Conservation (phyloP, 2,888 invertebrate genomes). For the Lordiphosa andalusiaca region DNA sequence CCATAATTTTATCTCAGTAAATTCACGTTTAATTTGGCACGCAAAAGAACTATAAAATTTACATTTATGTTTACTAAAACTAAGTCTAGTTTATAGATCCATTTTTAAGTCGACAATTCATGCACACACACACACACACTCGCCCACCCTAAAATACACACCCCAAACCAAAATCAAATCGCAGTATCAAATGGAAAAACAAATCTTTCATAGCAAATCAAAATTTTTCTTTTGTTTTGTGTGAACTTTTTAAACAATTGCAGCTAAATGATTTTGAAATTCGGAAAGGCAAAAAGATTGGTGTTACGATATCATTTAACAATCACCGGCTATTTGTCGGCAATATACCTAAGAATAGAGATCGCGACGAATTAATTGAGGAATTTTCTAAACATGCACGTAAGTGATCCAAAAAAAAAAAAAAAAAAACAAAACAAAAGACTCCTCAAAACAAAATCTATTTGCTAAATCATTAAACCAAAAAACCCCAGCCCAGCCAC, state of each 20-base stretch:
- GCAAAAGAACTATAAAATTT: conserved; percentile 40
- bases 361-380: conserved; percentile 99
- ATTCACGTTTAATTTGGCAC: conserved; percentile 76
- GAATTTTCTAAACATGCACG: conserved; percentile 99
- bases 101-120: conserved; percentile 18
- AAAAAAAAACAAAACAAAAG: conserved; percentile 43
- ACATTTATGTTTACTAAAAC: conserved; percentile 14
- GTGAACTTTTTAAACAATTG: conserved; percentile 88
- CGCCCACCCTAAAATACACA: conserved; percentile 9
- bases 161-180: conserved; percentile 34
- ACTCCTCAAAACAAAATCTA: conserved; percentile 18
- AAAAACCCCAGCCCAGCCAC: conserved; percentile 21
- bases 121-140: conserved; percentile 23
- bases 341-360: conserved; percentile 99
- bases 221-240: conserved; percentile 76
- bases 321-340: conserved; percentile 99
- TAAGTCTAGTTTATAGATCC: conserved; percentile 33
- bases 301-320: conserved; percentile 99
- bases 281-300: conserved; percentile 99
- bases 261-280: conserved; percentile 99
- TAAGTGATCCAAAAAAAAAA: conserved; percentile 84
- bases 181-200: conserved; percentile 52
- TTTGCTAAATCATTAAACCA: conserved; percentile 24
- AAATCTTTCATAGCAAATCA: conserved; percentile 75
- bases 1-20: conserved; percentile 40